Evolutionary conservation across 2,797 vertebrate genomes (phyloP).

Genomic region (Menidia menidia): DNA sequence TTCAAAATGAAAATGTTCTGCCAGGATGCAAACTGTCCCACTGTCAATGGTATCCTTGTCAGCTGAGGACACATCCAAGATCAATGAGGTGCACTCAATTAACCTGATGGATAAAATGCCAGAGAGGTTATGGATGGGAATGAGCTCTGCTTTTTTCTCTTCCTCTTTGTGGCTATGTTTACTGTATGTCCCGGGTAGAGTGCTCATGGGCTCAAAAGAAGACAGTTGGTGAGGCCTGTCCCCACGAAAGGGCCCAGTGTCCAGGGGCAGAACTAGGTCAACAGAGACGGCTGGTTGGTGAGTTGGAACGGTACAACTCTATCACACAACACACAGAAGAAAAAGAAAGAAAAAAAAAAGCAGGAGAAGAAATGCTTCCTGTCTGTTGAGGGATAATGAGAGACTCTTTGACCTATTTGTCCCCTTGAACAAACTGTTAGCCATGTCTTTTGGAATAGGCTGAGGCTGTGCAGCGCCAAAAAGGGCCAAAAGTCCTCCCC

Average conservation of each 20-base stretch:
- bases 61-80: conserved; percentile 53
- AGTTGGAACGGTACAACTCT: conserved; percentile 76
- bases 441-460: conserved; percentile 52
- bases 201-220: conserved; percentile 50
- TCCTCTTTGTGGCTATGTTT: conserved; percentile 37
- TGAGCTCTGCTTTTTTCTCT: background rate
- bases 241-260: conserved; percentile 67
- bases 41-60: conserved; percentile 61
- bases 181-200: conserved; percentile 30
- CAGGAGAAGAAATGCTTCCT: conserved; percentile 62
- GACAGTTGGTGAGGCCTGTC: conserved; percentile 68
- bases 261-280: conserved; percentile 80
- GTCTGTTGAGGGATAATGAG: conserved; percentile 75
- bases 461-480: background rate
- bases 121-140: conserved; percentile 52
- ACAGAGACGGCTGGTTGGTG: conserved; percentile 74
- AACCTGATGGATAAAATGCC: conserved; percentile 68
- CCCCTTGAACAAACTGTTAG: conserved; percentile 70
- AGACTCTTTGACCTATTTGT: conserved; percentile 77
- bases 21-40: conserved; percentile 53
- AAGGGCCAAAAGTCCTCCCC: background rate
- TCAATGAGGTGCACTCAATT: conserved; percentile 73
- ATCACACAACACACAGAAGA: conserved; percentile 64
- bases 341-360: conserved; percentile 41
- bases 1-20: conserved; percentile 31